Base-by-base conservation (phyloP, 2,113 vertebrate species). In the Himantopus leucocephalus region DNA sequence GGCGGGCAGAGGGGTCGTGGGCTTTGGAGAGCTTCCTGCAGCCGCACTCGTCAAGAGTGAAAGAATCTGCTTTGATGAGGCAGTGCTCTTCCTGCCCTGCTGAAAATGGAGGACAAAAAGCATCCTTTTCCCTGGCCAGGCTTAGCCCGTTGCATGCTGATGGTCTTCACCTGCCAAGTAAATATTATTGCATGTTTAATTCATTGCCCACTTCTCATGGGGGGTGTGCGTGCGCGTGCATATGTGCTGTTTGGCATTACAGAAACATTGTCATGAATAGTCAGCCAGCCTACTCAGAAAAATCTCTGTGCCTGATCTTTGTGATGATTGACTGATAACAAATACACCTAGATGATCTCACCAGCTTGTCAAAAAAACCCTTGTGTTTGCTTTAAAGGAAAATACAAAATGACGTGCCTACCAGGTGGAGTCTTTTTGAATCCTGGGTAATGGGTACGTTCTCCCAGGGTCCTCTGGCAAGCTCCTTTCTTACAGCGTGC, bases 231-330 rank as follows among this genome's bases (percentile, higher is more conserved):
- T 20, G 58, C 0, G 2, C 1, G 48, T 14, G 47, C 14, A 0
- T 55, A 2, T 3, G 60, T 21, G 50, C 50, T 32, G 17, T 5
- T 56, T 12, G 2, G 66, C 34, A 0, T 55, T 3, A 23, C 30
- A 10, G 3, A 30, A 66, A 23, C 87, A 5, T 14, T 7, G 5
- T 39, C 1, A 2, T 2, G 60, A 45, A 5, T 2, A 0, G 64
- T 66, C 70, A 21, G 62, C 14, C 67, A 52, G 55, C 88, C 74
- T 22, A 0, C 79, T 48, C 5, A 0, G 45, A 59, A 39, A 14
- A 75, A 63, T 32, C 74, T 35, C 91, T 79, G 48, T 58, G 66
- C 92, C 75, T 74, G 39, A 4, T 64, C 62, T 90, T 83, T 35
- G 55, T 34, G 67, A 0, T 67, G 84, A 78, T 9, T 52, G 93